Evolutionary conservation across 2,113 vertebrate species (phyloP).

Genomic region (Macrotis lagotis): DNA sequence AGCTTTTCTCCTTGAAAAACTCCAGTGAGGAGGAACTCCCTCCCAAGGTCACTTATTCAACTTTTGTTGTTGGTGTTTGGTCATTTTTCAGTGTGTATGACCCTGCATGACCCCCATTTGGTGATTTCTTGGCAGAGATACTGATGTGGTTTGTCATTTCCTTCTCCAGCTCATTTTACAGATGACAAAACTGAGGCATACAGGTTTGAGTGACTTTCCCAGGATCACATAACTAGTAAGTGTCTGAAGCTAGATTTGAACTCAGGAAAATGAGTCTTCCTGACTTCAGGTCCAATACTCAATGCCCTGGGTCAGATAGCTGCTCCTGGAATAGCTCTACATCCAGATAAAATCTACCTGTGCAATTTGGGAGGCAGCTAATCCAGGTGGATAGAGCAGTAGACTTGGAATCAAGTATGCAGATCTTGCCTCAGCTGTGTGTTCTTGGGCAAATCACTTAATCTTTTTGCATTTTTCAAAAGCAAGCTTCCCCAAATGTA

Average conservation of each 20-base stretch:
- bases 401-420: background rate
- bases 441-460: background rate
- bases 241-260: background rate
- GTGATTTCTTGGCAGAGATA: no score
- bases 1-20: background rate
- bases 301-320: background rate
- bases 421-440: background rate
- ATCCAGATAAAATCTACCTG: background rate
- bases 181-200: no score
- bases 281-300: background rate
- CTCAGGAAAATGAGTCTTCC: background rate
- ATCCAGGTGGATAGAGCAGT: background rate
- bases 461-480: background rate
- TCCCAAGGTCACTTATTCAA: background rate
- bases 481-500: background rate
- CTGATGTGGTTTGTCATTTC: no score
- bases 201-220: background rate
- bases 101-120: no score
- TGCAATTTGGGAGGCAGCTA: background rate
- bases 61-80: no score
- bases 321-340: background rate
- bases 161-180: no score
- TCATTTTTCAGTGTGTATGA: no score
- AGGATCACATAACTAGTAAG: background rate
- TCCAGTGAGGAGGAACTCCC: background rate